Conservation (phyloP, 2,888 invertebrate genomes). For the Drosophila acutilabella region DNA sequence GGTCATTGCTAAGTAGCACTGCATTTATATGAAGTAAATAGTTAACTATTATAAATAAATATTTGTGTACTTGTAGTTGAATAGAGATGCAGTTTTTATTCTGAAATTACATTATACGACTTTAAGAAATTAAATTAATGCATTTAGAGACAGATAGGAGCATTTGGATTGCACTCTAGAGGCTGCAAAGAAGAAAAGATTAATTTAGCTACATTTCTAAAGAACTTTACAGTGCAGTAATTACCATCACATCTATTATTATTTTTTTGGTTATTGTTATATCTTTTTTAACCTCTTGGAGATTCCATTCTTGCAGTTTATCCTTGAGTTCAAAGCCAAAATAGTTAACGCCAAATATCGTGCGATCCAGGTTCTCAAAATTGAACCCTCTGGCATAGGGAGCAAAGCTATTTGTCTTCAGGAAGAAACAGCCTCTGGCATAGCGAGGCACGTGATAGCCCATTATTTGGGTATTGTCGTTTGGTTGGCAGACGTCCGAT, state of each 20-base stretch:
- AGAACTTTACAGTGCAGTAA: no score
- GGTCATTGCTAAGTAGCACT: background rate
- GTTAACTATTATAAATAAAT: background rate
- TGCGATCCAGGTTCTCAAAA: background rate
- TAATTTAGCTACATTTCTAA: background rate
- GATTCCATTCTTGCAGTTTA: background rate
- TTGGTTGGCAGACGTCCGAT: background rate
- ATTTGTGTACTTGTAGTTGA: no score
- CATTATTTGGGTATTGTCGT: background rate
- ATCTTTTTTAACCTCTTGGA: background rate
- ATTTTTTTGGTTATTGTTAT: no score
- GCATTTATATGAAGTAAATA: background rate
- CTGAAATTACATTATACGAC: background rate
- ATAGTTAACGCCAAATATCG: background rate
- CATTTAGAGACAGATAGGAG: background rate
- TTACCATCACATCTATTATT: constrained; percentile 1
- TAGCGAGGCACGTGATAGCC: background rate
- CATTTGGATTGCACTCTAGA: background rate
- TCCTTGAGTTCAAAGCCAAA: background rate
- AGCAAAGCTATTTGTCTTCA: background rate
- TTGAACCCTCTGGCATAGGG: background rate
- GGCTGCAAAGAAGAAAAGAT: background rate
- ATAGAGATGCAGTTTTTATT: background rate
- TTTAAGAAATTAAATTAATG: background rate
- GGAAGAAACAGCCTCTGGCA: background rate